These are phyloP conservation scores for Drosophila nigrodunni DNA, from an alignment of 1,140 invertebrate species.

Conservation along the genomic window DNA sequence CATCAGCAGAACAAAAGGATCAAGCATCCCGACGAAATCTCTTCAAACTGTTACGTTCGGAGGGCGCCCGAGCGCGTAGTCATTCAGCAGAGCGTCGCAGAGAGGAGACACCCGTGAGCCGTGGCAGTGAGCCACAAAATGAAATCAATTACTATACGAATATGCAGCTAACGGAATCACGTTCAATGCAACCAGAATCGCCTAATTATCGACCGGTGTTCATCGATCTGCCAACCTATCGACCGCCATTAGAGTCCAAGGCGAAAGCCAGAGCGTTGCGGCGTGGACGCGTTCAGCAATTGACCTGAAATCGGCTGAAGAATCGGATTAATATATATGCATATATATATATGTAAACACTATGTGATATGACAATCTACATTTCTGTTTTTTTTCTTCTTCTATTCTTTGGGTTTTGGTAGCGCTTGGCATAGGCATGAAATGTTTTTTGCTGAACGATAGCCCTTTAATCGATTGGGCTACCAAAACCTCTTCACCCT, in stretches of 20 bases:
- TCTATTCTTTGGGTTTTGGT: neutral
- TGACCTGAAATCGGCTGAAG: conserved; percentile 1
- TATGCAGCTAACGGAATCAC: conserved; percentile 61
- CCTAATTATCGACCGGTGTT: conserved; percentile 75
- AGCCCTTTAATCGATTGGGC: conserved; percentile 1
- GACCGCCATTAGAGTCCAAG: conserved; percentile 48
- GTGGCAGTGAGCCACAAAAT: conserved; percentile 18
- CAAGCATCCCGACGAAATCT: conserved; percentile 60
- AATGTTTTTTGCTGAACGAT: conserved; percentile 2
- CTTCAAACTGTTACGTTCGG: conserved; percentile 58
- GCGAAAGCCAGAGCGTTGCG: conserved; percentile 25
- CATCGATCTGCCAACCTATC: conserved; percentile 80
- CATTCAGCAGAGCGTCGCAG: conserved; percentile 45
- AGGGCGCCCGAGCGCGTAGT: conserved; percentile 23
- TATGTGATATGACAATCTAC: conserved; percentile 66
- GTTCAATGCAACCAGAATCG: conserved; percentile 72
- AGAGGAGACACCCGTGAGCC: neutral
- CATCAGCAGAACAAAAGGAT: conserved; percentile 19
- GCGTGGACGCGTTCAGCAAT: conserved; percentile 32
- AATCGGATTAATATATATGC: conserved; percentile 18
- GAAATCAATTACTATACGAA: conserved; percentile 79
- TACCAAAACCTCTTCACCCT: conserved; percentile 9
- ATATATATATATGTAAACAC: conserved; percentile 46
- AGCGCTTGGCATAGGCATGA: neutral
- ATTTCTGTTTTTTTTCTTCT: neutral